phyloP scores from a whole-genome alignment of 1,140 invertebrate genomes.

The Chelonus insularis region DNA sequence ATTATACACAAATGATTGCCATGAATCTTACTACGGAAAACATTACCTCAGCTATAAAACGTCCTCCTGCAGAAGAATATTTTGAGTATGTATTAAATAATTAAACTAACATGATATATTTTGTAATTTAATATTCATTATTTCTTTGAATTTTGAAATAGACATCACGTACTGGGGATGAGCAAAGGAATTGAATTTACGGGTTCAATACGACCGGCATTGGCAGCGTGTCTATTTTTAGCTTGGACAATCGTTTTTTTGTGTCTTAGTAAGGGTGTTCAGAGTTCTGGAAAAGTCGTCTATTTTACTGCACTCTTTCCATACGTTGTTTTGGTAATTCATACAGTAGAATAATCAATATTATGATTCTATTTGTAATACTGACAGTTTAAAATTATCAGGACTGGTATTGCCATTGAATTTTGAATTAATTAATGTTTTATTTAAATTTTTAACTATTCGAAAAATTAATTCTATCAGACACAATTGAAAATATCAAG shows the following conservation, averaged over 20 bases:
- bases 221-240: slow-evolving; percentile 73
- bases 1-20: slow-evolving; percentile 53
- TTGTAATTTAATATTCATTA: slow-evolving; percentile 12
- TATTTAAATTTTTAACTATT: too few relatives aligned
- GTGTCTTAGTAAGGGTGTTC: slow-evolving; percentile 80
- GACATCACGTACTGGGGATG: slow-evolving; percentile 73
- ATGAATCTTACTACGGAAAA: slow-evolving; percentile 49
- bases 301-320: slow-evolving; percentile 87
- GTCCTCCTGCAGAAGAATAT: slow-evolving; percentile 81
- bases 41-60: slow-evolving; percentile 61
- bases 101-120: too few relatives aligned
- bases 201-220: slow-evolving; percentile 66
- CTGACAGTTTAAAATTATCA: too few relatives aligned
- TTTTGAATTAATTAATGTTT: too few relatives aligned
- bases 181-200: slow-evolving; percentile 75
- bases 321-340: slow-evolving; percentile 80
- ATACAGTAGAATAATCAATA: too few relatives aligned
- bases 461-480: too few relatives aligned
- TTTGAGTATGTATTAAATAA: slow-evolving; percentile 69
- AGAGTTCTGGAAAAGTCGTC: slow-evolving; percentile 82
- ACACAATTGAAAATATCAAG: too few relatives aligned
- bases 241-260: slow-evolving; percentile 81
- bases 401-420: too few relatives aligned
- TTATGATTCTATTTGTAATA: too few relatives aligned
- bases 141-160: slow-evolving; percentile 41